Evolutionary conservation across 2,113 vertebrate species (phyloP), one percentile per base, ranked within the genome.

Genomic region (Diadophis punctatus): DNA sequence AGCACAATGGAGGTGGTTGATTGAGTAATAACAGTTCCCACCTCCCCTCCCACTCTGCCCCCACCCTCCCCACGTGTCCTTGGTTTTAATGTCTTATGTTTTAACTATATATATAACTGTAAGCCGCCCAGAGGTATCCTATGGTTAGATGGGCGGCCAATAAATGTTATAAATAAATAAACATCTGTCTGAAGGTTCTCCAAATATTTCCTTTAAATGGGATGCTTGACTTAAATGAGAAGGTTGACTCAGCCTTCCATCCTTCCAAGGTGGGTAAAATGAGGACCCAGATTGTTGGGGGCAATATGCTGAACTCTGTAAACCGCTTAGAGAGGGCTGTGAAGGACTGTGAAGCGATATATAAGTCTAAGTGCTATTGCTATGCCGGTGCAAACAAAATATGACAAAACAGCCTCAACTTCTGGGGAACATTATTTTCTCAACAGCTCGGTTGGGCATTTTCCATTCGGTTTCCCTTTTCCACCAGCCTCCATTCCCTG

Each of bases 381-480:
- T 46, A 46, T 46, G 93, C 86, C 14, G 86, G 93, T 93, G 96
- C 95, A 85, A 93, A 94, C 91, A 89, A 49, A 93, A 96, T 95
- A 93, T 92, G 95, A 96, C 94, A 94, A 97, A 97, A 96, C 74
- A 96, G 96, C 92, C 95, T 94, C 92, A 93, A 94, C 95, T 97
- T 97, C 97, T 96, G 95, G 95, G 96, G 98, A 97, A 95, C 96
- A 98, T 97, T 98, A 97, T 98, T 97, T 97, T 85, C 80, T 68
- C 97, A 97, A 97, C 97, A 97, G 97, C 97, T 96, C 97, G 97
- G 98, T 94, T 96, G 95, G 96, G 23, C 46, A 86, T 97, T 98
- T 97, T 97, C 97, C 96, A 97, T 97, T 97, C 96, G 97, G 95
- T 95, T 94, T 94, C 92, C 91, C 93, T 60, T 96, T 49, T 90